These are phyloP conservation scores for Boloria euphrosyne DNA, from an alignment of 2,888 invertebrate genomes.

Conservation along the genomic window DNA sequence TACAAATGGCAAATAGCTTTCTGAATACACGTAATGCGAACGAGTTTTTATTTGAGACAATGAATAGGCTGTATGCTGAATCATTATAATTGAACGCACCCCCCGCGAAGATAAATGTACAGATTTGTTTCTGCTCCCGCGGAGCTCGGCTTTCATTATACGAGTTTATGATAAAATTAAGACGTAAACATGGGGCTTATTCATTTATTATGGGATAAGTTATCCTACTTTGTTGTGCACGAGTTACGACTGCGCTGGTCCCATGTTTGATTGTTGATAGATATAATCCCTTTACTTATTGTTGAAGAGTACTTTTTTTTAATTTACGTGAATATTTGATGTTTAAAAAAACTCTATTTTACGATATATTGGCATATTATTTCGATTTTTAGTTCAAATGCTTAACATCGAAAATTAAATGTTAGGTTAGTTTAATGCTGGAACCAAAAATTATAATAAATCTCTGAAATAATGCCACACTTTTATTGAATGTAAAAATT, in stretches of 20 bases:
- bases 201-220: neutral
- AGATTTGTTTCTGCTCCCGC: constrained; percentile 23
- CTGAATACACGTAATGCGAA: neutral
- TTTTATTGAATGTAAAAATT: too few species aligned
- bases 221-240: neutral
- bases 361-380: too few species aligned
- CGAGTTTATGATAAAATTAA: constrained; percentile 14
- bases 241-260: neutral
- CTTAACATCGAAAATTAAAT: too few species aligned
- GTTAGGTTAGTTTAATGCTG: too few species aligned
- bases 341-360: too few species aligned
- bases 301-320: too few species aligned
- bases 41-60: constrained; percentile 2
- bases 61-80: constrained; percentile 12
- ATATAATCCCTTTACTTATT: too few species aligned
- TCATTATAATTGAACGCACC: constrained; percentile 18
- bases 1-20: neutral
- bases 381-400: too few species aligned
- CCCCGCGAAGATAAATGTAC: constrained; percentile 23
- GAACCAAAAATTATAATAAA: too few species aligned
- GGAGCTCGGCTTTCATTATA: constrained; percentile 17
- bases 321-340: too few species aligned
- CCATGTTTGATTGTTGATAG: too few species aligned
- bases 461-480: too few species aligned
- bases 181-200: constrained; percentile 5